Base-by-base conservation (phyloP, 2,113 vertebrate species). In the Grammomys surdaster region DNA sequence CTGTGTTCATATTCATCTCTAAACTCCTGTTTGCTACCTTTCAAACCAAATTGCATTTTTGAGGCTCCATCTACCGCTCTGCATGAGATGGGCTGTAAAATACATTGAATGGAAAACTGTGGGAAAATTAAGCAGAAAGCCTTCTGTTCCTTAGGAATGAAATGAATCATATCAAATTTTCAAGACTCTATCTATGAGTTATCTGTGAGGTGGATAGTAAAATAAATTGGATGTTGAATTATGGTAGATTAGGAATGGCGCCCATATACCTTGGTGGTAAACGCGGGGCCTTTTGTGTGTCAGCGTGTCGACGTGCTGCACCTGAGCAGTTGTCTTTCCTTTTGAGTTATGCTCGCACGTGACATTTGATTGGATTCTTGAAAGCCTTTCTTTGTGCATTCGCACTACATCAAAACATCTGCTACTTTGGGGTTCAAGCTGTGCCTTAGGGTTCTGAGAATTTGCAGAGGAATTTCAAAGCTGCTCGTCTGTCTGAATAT, bases 181-280 rank as follows among this genome's bases (percentile, higher is more conserved):
- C 88, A 92, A 94, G 95, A 82, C 63, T 93, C 67, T 95, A 36
- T 70, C 90, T 89, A 87, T 96, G 97, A 97, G 93, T 96, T 97
- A 95, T 94, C 95, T 88, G 97, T 86, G 88, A 97, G 93, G 67
- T 65, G 85, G 90, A 90, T 77, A 97, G 94, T 97, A 96, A 97
- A 97, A 97, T 95, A 97, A 97, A 97, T 97, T 97, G 96, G 93
- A 97, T 97, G 96, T 96, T 95, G 97, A 96, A 97, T 97, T 96
- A 96, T 82, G 40, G 92, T 91, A 88, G 95, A 97, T 97, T 96
- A 97, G 91, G 85, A 48, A 94, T 91, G 94, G 48, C 75, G 33
- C 46, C 88, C 82, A 43, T 88, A n/a, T 56, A 85, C 73, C 63
- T 76, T 36, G 26, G 92, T 72, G 51, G 97, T 73, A 75, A 96